Evolutionary conservation across 2,113 vertebrate genomes (phyloP), one percentile per base, ranked within the genome.

Genomic region (Upupa epops): DNA sequence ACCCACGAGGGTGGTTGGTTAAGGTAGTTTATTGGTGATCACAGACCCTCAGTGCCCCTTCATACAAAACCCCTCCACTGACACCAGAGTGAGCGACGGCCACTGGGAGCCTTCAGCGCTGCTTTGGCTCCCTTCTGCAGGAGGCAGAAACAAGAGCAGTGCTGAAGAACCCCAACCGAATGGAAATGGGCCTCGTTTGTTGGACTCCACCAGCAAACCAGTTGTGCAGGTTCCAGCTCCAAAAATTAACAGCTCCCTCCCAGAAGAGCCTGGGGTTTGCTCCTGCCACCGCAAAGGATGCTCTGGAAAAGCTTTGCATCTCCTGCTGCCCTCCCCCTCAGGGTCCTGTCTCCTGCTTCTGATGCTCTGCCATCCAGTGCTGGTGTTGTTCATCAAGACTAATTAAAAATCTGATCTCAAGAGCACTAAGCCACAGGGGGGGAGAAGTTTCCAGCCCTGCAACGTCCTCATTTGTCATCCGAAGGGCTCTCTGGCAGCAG

Each of bases 1-100:
- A 37, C 8, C 18, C 73, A 21, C 2, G 1, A 3, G 21, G 40
- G 18, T 14, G 18, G 48, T 20, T 68, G 4, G 1, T 90, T 68
- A 13, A 81, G 71, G 77, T 3, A 40, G 32, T 96, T 96, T 96
- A 96, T 94, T 96, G 34, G 61, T 31, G 79, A n/a, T 28, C n/a
- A 11, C 3, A 1, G 28, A 5, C 8, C 9, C 37, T 18, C 32
- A 13, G 49, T 15, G 52, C 63, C 83, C 58, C 36, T 61, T 52
- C 16, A 68, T 76, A 88, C 90, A 90, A 88, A 52, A 86, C 20
- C 21, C 26, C 15, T 58, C 80, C 61, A 19, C 8, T 19, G 25
- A 64, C 65, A 75, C 25, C 92, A 89, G 65, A 60, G 45, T 1
- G 37, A 90, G 84, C 0, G 0, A 22, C 77, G 72, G 49, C 54